These are phyloP conservation scores for Grus americana DNA, from an alignment of 2,113 vertebrate species.

Conservation along the genomic window DNA sequence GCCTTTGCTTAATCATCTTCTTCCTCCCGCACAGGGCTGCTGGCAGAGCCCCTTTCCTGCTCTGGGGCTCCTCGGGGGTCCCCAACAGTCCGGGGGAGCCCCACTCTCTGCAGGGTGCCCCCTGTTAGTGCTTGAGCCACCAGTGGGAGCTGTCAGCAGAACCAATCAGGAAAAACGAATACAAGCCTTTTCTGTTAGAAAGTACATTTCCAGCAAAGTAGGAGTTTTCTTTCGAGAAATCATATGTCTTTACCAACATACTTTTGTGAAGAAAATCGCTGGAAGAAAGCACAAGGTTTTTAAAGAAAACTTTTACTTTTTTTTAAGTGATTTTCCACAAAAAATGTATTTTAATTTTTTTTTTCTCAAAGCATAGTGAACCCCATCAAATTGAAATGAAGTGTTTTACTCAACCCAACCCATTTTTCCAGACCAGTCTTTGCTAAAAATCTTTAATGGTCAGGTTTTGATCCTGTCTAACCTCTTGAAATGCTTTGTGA, in stretches of 20 bases:
- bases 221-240: background rate
- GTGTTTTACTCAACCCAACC: background rate
- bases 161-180: background rate
- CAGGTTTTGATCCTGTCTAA: background rate
- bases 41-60: background rate
- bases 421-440: background rate
- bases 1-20: constrained; percentile 21
- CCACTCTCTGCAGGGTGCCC: background rate
- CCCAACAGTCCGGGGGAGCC: background rate
- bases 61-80: background rate
- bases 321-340: background rate
- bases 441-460: background rate
- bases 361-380: background rate
- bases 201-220: background rate
- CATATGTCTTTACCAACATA: background rate
- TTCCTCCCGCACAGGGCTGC: background rate
- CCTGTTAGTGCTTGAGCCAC: background rate
- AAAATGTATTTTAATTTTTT: background rate
- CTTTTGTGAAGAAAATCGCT: background rate
- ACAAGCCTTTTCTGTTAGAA: background rate
- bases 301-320: background rate
- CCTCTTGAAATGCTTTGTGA: background rate
- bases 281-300: background rate
- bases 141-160: background rate
- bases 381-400: background rate